Conservation (phyloP, 2,888 invertebrate species). For the Caenorhabditis sp. region DNA sequence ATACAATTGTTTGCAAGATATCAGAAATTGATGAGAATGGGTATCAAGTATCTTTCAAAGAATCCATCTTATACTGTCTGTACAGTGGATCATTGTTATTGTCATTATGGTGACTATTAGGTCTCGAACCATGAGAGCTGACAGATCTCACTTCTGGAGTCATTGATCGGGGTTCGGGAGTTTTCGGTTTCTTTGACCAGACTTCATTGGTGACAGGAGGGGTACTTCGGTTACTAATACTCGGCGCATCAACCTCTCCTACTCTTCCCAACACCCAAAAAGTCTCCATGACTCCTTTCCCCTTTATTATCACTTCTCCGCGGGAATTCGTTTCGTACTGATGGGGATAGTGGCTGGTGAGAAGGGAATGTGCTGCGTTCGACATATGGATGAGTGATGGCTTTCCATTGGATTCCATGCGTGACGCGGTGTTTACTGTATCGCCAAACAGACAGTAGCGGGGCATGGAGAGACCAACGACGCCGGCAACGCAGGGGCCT, state of each 20-base stretch:
- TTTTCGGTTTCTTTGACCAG: neutral
- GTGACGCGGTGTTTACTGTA: slow-evolving; percentile 79
- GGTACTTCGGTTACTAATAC: slow-evolving; percentile 25
- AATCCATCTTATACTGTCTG: slow-evolving; percentile 49
- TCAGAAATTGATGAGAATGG: too few species aligned
- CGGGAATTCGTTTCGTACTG: slow-evolving; percentile 77
- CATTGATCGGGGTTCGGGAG: neutral
- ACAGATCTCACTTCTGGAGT: slow-evolving; percentile 26
- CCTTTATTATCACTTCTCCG: slow-evolving; percentile 78
- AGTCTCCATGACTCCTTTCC: slow-evolving; percentile 69
- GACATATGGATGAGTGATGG: slow-evolving; percentile 77
- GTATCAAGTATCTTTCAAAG: slow-evolving; percentile 32
- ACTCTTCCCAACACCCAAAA: slow-evolving; percentile 61
- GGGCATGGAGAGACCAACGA: slow-evolving; percentile 79
- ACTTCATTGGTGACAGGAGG: slow-evolving; percentile 40
- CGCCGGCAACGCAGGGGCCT: slow-evolving; percentile 78
- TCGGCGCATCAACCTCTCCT: slow-evolving; percentile 23
- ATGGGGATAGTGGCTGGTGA: slow-evolving; percentile 72
- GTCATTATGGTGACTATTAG: neutral
- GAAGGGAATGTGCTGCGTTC: slow-evolving; percentile 69
- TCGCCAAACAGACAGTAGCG: slow-evolving; percentile 81
- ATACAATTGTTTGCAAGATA: too few species aligned
- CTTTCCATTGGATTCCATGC: slow-evolving; percentile 81
- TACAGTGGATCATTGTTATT: slow-evolving; percentile 27
- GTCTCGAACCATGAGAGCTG: slow-evolving; percentile 40